Evolutionary conservation across 1,140 invertebrate species (phyloP), one percentile per base, ranked within the genome.

Genomic region (Bicyclus anynana): DNA sequence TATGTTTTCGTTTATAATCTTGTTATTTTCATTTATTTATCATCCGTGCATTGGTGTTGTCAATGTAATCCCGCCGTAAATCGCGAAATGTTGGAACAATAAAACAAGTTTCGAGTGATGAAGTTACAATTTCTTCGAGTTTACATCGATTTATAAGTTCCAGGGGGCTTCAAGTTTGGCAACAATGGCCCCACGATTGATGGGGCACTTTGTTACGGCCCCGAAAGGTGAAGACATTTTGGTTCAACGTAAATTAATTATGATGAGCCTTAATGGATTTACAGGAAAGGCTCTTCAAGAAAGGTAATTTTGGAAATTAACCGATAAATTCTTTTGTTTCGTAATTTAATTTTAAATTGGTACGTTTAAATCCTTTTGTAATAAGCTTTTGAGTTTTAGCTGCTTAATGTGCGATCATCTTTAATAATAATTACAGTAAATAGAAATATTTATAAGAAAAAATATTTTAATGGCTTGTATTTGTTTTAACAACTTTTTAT

Each of bases 51-150:
- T n/a, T 23, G 7, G 7, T 23, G 23, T 23, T 7, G 23, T 23
- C 23, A 33, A 33, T 33, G 29, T 33, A 33, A 33, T 12, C 29
- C 29, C 7, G n/a, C 2, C 3, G 3, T 33, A 33, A 33, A 52
- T 62, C 59, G 53, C 53, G 33, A 55, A 62, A 56, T 62, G 47
- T 35, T 47, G 33, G 35, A 62, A 62, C 49, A 62, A 63, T 63
- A 53, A 58, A 63, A 63, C 54, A 63, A 63, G 55, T 63, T 63
- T 57, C 20, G 29, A 63, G 58, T 17, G 55, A 37, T 63, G 44
- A 63, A 63, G 51, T 63, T 63, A 63, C 55, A 58, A 63, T 63
- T 63, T 55, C 55, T 63, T 57, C 55, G 47, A 63, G 55, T 53
- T 63, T 53, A 55, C 53, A 42, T 55, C 55, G 54, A 58, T 57